Conservation (phyloP, 1,140 invertebrate genomes). For the Drosophila bocki region DNA sequence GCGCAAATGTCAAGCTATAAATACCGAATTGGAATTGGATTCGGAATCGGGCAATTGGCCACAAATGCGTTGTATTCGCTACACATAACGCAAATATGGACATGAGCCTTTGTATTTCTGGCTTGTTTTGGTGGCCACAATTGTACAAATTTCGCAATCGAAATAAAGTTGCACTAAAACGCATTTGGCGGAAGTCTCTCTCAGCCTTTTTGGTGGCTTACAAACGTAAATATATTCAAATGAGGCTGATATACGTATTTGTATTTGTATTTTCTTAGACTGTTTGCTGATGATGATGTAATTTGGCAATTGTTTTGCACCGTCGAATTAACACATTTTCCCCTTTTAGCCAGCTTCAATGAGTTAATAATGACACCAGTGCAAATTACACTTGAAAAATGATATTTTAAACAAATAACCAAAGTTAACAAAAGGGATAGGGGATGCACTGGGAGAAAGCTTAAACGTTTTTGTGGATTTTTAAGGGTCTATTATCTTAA, state of each 20-base stretch:
- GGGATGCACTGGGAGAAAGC: not conserved
- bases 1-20: slow-evolving; percentile 79
- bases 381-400: slow-evolving; percentile 14
- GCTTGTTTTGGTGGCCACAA: slow-evolving; percentile 35
- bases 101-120: slow-evolving; percentile 47
- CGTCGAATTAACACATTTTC: slow-evolving; percentile 65
- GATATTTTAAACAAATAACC: not conserved
- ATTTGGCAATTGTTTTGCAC: slow-evolving; percentile 60
- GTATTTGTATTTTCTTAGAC: slow-evolving; percentile 13
- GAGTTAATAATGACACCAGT: slow-evolving; percentile 65
- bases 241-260: slow-evolving; percentile 14
- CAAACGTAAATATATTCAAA: slow-evolving; percentile 35
- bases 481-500: no score
- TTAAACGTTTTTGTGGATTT: fast-evolving
- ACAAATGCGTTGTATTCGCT: slow-evolving; percentile 68
- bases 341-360: slow-evolving; percentile 33
- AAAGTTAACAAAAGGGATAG: slow-evolving; percentile 9
- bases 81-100: slow-evolving; percentile 80
- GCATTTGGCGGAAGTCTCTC: slow-evolving; percentile 58
- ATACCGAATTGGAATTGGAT: slow-evolving; percentile 77
- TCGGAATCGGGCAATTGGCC: slow-evolving; percentile 71
- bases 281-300: slow-evolving; percentile 50
- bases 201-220: slow-evolving; percentile 1
- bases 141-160: slow-evolving; percentile 75
- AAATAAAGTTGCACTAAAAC: slow-evolving; percentile 79